Conservation (phyloP, 2,888 invertebrate species). For the Rotaria macrura region DNA sequence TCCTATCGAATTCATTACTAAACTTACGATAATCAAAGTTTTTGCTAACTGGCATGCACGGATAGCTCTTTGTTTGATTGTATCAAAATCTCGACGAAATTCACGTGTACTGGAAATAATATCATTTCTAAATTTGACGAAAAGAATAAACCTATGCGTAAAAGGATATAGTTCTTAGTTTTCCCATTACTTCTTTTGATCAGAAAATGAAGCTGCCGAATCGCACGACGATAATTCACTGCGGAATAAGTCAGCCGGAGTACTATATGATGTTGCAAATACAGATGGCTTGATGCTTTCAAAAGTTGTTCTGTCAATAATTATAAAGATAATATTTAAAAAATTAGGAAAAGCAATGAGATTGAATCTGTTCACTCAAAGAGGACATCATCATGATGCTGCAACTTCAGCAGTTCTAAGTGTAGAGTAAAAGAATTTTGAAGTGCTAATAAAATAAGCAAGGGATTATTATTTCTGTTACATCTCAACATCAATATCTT, state of each 20-base stretch:
- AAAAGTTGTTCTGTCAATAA: background rate
- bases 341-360: too few relatives aligned
- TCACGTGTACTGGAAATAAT: constrained; percentile 2
- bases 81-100: constrained; percentile 17
- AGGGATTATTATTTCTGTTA: too few relatives aligned
- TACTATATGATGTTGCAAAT: background rate
- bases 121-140: background rate
- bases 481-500: too few relatives aligned
- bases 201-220: background rate
- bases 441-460: too few relatives aligned
- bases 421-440: too few relatives aligned
- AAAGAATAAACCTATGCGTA: background rate
- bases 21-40: background rate
- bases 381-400: too few relatives aligned
- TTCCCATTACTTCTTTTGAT: background rate
- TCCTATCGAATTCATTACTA: background rate
- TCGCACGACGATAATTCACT: background rate
- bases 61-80: background rate
- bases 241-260: background rate
- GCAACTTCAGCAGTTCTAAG: too few relatives aligned
- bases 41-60: background rate
- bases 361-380: too few relatives aligned
- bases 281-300: background rate
- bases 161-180: too few relatives aligned
- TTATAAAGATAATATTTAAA: too few relatives aligned